phyloP scores from a whole-genome alignment of 2,797 vertebrate species.

The Momotus momota region DNA sequence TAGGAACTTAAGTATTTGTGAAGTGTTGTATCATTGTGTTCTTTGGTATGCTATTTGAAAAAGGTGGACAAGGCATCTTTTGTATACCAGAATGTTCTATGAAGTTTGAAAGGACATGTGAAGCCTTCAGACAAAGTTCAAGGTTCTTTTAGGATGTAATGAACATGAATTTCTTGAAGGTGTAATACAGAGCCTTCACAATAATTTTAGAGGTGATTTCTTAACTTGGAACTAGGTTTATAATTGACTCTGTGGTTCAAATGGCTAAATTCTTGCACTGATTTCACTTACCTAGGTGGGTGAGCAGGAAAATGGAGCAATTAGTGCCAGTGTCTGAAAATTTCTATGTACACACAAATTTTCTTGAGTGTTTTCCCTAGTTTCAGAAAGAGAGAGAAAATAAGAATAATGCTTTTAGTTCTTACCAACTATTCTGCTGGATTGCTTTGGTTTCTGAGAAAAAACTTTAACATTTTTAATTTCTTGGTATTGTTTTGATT shows the following conservation, averaged over 20 bases:
- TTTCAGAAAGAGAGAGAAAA: background rate
- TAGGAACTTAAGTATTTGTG: background rate
- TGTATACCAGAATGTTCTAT: background rate
- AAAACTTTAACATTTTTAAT: background rate
- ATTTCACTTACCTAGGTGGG: background rate
- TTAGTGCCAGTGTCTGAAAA: background rate
- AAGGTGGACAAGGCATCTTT: background rate
- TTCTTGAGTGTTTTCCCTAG: background rate
- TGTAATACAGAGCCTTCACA: background rate
- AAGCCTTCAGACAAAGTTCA: background rate
- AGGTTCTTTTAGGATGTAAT: background rate
- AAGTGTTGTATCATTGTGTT: background rate
- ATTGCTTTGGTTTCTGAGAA: background rate
- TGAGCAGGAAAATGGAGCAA: background rate
- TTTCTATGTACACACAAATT: background rate
- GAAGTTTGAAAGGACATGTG: background rate
- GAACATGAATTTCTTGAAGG: background rate
- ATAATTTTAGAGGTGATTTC: background rate
- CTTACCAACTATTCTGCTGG: background rate
- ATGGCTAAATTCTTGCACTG: background rate
- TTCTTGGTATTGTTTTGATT: background rate
- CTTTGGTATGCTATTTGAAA: background rate
- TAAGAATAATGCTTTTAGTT: background rate
- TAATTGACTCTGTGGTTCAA: background rate
- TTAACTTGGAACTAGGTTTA: background rate